Evolutionary conservation across 2,113 vertebrate genomes (phyloP).

Genomic region (Thamnophis sirtalis): DNA sequence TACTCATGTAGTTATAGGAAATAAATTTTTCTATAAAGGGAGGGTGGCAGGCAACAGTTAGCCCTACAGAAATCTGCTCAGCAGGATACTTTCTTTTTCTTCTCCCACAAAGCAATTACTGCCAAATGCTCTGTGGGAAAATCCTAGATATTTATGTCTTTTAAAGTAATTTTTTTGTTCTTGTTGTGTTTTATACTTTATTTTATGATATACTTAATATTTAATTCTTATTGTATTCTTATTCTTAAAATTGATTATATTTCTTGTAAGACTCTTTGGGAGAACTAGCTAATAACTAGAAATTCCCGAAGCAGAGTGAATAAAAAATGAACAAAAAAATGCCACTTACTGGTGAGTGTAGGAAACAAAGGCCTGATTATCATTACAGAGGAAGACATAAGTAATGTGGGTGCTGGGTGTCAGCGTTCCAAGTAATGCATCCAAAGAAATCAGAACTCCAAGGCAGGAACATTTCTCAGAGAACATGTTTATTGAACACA

Average conservation of each 20-base stretch:
- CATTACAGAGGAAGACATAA: neutral
- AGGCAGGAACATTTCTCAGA: too few relatives aligned
- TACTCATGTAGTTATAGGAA: neutral
- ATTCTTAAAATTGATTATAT: neutral
- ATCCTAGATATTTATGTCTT: neutral
- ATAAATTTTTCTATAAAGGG: neutral
- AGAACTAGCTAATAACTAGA: neutral
- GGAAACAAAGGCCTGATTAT: neutral
- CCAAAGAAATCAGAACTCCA: too few relatives aligned
- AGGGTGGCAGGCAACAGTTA: neutral
- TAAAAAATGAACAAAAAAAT: neutral
- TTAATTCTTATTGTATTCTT: neutral
- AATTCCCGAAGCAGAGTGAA: neutral
- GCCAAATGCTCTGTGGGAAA: neutral
- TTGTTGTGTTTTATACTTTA: neutral
- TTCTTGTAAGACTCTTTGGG: neutral
- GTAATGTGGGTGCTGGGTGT: neutral
- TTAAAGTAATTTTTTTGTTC: neutral
- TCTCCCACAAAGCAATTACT: neutral
- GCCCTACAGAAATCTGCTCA: neutral
- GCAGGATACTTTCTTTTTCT: neutral
- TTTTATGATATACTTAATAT: neutral
- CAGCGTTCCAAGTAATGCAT: too few relatives aligned
- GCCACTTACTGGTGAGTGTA: neutral
- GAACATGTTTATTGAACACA: too few relatives aligned